A percentile compares a stretch with the other conserved stretches of the same genome.
Evolutionary conservation across 2,113 vertebrate species (phyloP).

Genomic region (Gallinago paraguaiae): DNA sequence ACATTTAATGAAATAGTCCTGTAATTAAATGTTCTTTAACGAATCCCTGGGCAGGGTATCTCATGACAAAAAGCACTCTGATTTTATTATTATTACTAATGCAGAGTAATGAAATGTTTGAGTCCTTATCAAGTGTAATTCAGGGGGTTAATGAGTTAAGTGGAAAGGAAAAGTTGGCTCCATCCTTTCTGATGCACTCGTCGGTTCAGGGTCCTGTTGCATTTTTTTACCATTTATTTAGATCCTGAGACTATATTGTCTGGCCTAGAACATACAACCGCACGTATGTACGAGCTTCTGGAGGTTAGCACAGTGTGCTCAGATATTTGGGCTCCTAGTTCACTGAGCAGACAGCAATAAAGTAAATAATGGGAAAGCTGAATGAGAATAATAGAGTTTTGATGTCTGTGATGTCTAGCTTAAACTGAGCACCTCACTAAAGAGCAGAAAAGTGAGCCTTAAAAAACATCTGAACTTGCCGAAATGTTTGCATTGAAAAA

Average conservation of each 20-base stretch:
- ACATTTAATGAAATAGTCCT: background rate
- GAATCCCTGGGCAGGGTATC: conserved; percentile 8
- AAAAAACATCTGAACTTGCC: background rate
- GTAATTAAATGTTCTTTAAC: conserved; percentile 21
- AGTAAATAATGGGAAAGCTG: background rate
- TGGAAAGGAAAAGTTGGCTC: background rate
- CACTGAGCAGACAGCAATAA: background rate
- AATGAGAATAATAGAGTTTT: background rate
- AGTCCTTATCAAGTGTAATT: background rate
- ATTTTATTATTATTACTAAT: background rate
- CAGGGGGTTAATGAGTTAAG: background rate
- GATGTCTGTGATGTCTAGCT: background rate
- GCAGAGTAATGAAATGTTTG: background rate
- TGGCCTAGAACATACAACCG: background rate
- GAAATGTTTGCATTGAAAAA: background rate
- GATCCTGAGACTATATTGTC: background rate
- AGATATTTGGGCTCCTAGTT: background rate
- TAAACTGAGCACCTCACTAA: background rate
- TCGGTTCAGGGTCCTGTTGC: background rate
- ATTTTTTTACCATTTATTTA: background rate
- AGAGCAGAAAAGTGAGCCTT: background rate
- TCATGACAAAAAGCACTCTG: background rate
- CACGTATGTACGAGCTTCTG: background rate
- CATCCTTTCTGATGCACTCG: background rate
- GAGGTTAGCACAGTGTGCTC: background rate